Percentiles rank a stretch among this genome's conserved stretches.
These are phyloP conservation scores for Ichneumon xanthorius DNA, from an alignment of 2,888 invertebrate species.

Conservation along the genomic window DNA sequence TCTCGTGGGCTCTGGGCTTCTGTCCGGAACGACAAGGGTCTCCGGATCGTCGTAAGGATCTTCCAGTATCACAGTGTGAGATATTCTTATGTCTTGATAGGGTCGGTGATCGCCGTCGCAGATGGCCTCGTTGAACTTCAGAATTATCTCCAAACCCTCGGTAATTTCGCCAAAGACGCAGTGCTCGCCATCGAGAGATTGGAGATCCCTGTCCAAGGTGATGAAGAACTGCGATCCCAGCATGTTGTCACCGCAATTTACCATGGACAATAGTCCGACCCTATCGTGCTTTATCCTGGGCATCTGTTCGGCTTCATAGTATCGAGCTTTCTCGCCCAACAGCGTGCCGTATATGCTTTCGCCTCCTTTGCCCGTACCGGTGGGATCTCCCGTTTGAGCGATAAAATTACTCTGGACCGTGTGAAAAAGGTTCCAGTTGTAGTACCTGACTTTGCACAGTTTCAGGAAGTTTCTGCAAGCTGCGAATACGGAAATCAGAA, in stretches of 20 bases:
- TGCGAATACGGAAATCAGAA: conserved; percentile 69
- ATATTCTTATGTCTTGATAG: conserved; percentile 97
- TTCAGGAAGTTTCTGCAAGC: conserved; percentile 98
- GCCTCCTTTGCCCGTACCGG: conserved; percentile 95
- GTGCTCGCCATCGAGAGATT: conserved; percentile 95
- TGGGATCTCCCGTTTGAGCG: conserved; percentile 99
- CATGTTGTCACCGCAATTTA: conserved; percentile 96
- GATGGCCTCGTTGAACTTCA: conserved; percentile 96
- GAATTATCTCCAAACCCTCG: conserved; percentile 95
- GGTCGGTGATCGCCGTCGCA: conserved; percentile 96
- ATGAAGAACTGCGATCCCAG: conserved; percentile 98
- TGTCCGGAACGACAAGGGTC: conserved; percentile 91
- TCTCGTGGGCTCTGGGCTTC: conserved; percentile 95
- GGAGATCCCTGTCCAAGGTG: conserved; percentile 94
- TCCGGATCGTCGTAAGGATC: conserved; percentile 98
- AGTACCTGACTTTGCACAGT: conserved; percentile 98
- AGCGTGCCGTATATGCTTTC: conserved; percentile 94
- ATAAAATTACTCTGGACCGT: conserved; percentile 97
- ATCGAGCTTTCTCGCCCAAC: conserved; percentile 94
- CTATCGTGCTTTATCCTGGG: conserved; percentile 96
- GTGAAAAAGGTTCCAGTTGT: conserved; percentile 98
- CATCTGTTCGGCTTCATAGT: conserved; percentile 95
- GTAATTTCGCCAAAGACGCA: conserved; percentile 98
- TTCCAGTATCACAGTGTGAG: conserved; percentile 97
- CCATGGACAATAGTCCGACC: conserved; percentile 96